Conservation (phyloP, 2,797 vertebrate genomes). For the Capromys pilorides region DNA sequence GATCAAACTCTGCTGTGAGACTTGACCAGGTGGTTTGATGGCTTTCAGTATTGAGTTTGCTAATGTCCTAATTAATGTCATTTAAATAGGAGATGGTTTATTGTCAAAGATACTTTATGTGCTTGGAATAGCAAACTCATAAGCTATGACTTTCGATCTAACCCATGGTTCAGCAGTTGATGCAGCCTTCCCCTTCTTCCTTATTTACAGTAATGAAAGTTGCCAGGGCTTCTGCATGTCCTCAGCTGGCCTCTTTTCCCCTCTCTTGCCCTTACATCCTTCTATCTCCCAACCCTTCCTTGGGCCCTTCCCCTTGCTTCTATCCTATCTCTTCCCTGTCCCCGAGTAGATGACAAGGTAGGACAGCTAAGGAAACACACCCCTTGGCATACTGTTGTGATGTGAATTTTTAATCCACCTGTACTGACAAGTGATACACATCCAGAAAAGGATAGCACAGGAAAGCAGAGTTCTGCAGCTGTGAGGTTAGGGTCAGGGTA, state of each 20-base stretch:
- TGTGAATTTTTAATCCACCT: background rate
- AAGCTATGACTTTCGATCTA: background rate
- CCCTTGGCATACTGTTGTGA: background rate
- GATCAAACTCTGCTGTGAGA: background rate
- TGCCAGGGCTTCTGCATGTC: background rate
- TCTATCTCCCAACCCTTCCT: background rate
- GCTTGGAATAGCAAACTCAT: background rate
- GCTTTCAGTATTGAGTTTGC: background rate
- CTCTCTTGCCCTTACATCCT: background rate
- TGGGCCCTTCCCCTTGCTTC: background rate
- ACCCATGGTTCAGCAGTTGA: background rate
- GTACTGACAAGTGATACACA: background rate
- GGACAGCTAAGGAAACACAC: background rate
- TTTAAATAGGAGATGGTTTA: background rate
- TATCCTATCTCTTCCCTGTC: background rate
- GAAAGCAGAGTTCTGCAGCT: background rate
- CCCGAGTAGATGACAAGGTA: background rate
- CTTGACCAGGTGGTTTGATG: background rate
- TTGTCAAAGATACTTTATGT: background rate
- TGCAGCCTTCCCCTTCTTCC: background rate
- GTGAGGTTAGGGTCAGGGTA: background rate
- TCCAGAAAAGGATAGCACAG: background rate
- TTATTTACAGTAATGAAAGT: background rate
- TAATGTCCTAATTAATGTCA: background rate
- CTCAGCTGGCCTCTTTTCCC: background rate